Evolutionary conservation across 2,113 vertebrate species (phyloP).

Genomic region (Orcinus orca): DNA sequence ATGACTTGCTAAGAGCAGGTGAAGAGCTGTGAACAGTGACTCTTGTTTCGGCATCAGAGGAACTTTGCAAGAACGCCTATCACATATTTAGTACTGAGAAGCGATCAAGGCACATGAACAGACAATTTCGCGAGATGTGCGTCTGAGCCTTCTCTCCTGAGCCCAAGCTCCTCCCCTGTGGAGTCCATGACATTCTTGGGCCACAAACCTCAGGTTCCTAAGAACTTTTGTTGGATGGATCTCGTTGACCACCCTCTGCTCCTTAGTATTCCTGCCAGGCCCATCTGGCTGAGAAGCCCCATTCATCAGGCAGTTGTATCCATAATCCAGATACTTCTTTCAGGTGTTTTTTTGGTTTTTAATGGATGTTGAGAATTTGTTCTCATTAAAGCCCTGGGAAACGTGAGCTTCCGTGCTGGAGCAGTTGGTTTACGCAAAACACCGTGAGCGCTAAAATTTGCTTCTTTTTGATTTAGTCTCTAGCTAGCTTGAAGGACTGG

Average conservation of each 20-base stretch:
- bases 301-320: neutral
- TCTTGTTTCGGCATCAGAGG: neutral
- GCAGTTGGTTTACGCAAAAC: slow-evolving; percentile 50
- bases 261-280: neutral
- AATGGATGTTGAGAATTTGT: slow-evolving; percentile 40
- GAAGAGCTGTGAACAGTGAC: neutral
- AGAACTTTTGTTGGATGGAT: neutral
- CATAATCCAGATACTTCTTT: neutral
- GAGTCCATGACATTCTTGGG: too few relatives aligned
- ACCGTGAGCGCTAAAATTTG: slow-evolving; percentile 68
- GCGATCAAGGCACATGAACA: fast-evolving
- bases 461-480: slow-evolving; percentile 77
- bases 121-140: fast-evolving
- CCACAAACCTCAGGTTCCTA: neutral
- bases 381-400: slow-evolving; percentile 67
- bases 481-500: slow-evolving; percentile 79
- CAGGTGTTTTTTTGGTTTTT: neutral
- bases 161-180: neutral
- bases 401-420: neutral
- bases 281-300: neutral
- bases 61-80: too few relatives aligned
- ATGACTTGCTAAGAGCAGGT: neutral
- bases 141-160: neutral
- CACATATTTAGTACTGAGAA: neutral
- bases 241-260: neutral